These are phyloP conservation scores for Cotesia congregata DNA, from an alignment of 2,888 invertebrate genomes.

Conservation along the genomic window DNA sequence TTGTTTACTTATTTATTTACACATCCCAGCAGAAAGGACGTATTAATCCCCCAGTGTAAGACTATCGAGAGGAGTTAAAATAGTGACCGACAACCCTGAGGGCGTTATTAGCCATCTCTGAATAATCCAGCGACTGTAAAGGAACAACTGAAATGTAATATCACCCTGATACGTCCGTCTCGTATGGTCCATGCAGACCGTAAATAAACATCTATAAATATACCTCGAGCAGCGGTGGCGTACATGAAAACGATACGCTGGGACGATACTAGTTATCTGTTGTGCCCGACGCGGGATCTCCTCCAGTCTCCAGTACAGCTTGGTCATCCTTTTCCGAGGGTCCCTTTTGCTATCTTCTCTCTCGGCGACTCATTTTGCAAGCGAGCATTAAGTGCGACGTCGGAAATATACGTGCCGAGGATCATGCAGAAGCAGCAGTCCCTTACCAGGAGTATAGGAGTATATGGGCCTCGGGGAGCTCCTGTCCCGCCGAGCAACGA, in stretches of 20 bases:
- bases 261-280: constrained; percentile 52
- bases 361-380: constrained; percentile 52
- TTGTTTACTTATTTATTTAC: too few species aligned
- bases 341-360: constrained; percentile 38
- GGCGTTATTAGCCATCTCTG: neutral
- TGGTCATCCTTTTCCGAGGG: constrained; percentile 41
- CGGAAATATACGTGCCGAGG: constrained; percentile 51
- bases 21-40: too few species aligned
- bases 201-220: neutral
- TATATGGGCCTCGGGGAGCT: constrained; percentile 52
- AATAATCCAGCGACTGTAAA: neutral
- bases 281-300: constrained; percentile 42
- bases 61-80: neutral
- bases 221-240: neutral
- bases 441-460: constrained; percentile 32
- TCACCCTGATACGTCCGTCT: constrained; percentile 13
- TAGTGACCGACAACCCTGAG: neutral
- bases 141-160: constrained; percentile 26
- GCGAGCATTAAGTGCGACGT: constrained; percentile 55
- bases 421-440: constrained; percentile 48
- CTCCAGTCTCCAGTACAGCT: constrained; percentile 36
- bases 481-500: constrained; percentile 47
- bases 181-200: neutral
- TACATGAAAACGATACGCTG: constrained; percentile 41
- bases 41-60: too few species aligned